These are phyloP conservation scores for Amphiprion ocellaris DNA, from an alignment of 2,113 vertebrate species.

Conservation along the genomic window DNA sequence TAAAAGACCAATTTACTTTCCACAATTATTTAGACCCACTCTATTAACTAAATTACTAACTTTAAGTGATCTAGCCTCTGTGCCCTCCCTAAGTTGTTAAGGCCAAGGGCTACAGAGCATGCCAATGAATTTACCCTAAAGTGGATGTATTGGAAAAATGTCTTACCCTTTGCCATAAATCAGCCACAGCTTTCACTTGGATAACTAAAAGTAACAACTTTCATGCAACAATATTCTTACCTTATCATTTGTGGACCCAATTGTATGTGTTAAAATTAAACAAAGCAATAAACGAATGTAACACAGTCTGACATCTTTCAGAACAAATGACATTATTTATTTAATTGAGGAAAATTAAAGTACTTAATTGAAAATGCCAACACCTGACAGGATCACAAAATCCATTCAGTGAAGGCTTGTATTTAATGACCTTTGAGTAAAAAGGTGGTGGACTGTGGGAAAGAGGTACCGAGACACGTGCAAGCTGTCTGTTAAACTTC, in stretches of 20 bases:
- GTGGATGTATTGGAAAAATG: slow-evolving; percentile 29
- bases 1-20: slow-evolving; percentile 76
- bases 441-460: neutral
- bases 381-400: slow-evolving; percentile 24
- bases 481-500: neutral
- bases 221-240: neutral
- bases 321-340: slow-evolving; percentile 2
- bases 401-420: slow-evolving; percentile 9
- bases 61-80: slow-evolving; percentile 54
- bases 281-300: neutral
- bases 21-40: slow-evolving; percentile 69
- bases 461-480: neutral
- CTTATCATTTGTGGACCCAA: neutral
- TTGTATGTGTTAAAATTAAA: neutral
- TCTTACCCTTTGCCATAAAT: slow-evolving; percentile 16
- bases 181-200: slow-evolving; percentile 25
- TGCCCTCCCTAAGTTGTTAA: slow-evolving; percentile 24
- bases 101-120: slow-evolving; percentile 24
- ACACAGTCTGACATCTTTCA: neutral
- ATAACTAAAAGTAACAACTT: slow-evolving; percentile 16
- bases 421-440: slow-evolving; percentile 53
- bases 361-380: slow-evolving; percentile 33
- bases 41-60: slow-evolving; percentile 70
- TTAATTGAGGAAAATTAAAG: slow-evolving; percentile 29
- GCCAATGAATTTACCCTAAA: slow-evolving; percentile 38